These are phyloP conservation scores for Notamacropus eugenii DNA, from an alignment of 2,797 vertebrate genomes.

Conservation along the genomic window DNA sequence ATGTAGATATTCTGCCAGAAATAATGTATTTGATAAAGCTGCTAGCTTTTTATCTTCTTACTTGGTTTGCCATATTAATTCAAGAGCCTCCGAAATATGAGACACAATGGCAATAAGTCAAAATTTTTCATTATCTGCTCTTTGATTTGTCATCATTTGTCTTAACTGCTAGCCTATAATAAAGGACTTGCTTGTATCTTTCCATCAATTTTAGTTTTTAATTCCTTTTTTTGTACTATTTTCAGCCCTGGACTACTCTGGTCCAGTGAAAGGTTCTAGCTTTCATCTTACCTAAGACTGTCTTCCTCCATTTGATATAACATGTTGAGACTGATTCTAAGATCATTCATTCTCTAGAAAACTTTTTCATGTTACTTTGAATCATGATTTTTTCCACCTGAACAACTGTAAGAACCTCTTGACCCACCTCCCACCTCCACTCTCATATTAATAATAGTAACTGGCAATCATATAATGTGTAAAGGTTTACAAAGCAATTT, in stretches of 20 bases:
- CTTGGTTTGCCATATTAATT: constrained; percentile 76
- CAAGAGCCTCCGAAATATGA: constrained; percentile 67
- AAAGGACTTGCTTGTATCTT: constrained; percentile 59
- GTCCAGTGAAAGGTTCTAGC: not conserved
- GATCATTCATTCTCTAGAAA: not conserved
- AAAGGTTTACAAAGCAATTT: not conserved
- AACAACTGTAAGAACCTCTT: not conserved
- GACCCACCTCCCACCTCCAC: not conserved
- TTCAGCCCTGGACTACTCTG: not conserved
- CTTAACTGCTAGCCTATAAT: constrained; percentile 66
- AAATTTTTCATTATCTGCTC: constrained; percentile 80
- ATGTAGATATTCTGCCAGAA: constrained; percentile 59
- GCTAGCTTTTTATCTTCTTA: constrained; percentile 77
- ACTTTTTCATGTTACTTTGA: not conserved
- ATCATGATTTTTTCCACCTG: not conserved
- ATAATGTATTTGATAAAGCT: constrained; percentile 75
- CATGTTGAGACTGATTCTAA: not conserved
- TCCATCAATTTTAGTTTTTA: constrained; percentile 26
- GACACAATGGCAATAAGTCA: constrained; percentile 79
- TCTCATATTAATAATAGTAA: not conserved
- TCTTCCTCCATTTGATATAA: not conserved
- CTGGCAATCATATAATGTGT: not conserved
- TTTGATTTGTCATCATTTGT: constrained; percentile 74
- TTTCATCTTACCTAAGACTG: not conserved
- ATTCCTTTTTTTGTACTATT: not conserved